Evolutionary conservation across 2,888 invertebrate genomes (phyloP), one percentile per base, ranked within the genome.

Genomic region (Petrophora chlorosata): DNA sequence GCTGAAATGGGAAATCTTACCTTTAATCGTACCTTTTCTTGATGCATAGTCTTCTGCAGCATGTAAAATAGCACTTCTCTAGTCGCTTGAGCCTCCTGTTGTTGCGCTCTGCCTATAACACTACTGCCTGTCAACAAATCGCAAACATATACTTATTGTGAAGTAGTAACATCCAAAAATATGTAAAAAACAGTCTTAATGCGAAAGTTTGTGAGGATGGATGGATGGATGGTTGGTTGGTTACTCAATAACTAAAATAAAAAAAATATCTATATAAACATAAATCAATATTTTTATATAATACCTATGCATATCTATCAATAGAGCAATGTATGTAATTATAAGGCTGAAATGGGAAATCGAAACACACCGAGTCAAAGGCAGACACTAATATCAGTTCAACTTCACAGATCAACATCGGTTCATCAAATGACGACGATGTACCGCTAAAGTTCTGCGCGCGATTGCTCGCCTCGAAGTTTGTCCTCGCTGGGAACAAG

Each of bases 391-490:
- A n/a, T n/a, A n/a, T n/a, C n/a, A n/a, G n/a, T n/a, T n/a, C n/a
- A n/a, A n/a, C n/a, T n/a, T n/a, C n/a, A n/a, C 86, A 93, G 78
- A 79, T 94, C 22, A 92, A 94, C 61, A 92, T 95, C 41, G 96
- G 96, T 0, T 82, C 91, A 13, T 89, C 93, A 14, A 82, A 90
- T 3, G 95, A 96, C 53, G 87, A 90, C 5, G 93, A 93, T 54
- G 82, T 93, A 0, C 92, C 95, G 0, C 74, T 97, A 3, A 90
- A 94, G 38, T 96, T 94, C 76, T 95, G 95, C 61, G 92, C 94
- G 4, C 91, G 97, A 56, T 90, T 95, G 46, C 80, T 97, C 3
- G 92, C 92, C 9, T 94, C 94, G 5, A 92, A 93, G 45, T 97
- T 96, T 76, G 85, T 97, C 14, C 79, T 97, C 16, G 91, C 93